phyloP scores from a whole-genome alignment of 1,140 invertebrate genomes.

The Hestina assimilis region DNA sequence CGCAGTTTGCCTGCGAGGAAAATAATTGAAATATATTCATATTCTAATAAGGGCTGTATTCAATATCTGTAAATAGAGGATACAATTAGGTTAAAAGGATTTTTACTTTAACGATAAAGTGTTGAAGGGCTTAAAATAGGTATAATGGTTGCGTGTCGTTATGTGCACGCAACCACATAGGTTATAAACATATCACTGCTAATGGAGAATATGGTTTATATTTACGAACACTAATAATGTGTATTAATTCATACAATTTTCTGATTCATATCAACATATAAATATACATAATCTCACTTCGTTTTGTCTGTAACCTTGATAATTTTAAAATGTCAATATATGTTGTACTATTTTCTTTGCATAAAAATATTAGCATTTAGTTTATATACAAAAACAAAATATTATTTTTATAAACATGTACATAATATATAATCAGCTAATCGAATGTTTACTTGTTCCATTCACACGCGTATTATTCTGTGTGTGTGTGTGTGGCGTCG shows the following conservation, averaged over 20 bases:
- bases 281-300: slow-evolving; percentile 1
- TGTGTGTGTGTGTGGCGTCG: slow-evolving; percentile 50
- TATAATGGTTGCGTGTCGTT: slow-evolving; percentile 2
- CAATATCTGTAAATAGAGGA: background rate
- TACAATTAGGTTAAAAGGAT: background rate
- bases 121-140: slow-evolving; percentile 12
- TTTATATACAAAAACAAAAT: slow-evolving; percentile 14
- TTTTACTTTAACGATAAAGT: slow-evolving; percentile 6
- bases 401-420: too few relatives aligned
- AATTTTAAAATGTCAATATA: slow-evolving; percentile 14
- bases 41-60: too few relatives aligned
- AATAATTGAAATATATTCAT: background rate
- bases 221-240: background rate
- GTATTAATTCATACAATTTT: background rate
- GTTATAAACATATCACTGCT: slow-evolving; percentile 9
- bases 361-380: slow-evolving; percentile 22
- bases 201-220: background rate
- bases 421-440: too few relatives aligned
- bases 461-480: slow-evolving; percentile 55
- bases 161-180: slow-evolving; percentile 5
- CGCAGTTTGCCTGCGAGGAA: slow-evolving; percentile 15
- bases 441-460: slow-evolving; percentile 68
- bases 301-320: slow-evolving; percentile 11
- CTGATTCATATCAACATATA: background rate
- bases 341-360: slow-evolving; percentile 13